Conservation (phyloP, 2,888 invertebrate species). For the Heliconius charithonia region DNA sequence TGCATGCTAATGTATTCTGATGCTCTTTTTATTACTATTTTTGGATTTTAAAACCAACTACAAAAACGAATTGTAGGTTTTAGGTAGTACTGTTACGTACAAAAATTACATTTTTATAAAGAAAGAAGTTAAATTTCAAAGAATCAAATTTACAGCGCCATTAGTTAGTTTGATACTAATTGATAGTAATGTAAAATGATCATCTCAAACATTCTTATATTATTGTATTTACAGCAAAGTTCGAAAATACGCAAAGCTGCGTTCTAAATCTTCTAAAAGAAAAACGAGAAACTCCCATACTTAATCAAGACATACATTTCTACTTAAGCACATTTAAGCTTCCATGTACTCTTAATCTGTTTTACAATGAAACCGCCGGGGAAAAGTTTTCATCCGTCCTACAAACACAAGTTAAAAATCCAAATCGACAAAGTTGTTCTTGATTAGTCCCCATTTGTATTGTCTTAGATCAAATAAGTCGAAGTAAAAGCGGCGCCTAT, state of each 20-base stretch:
- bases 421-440: slow-evolving; percentile 65
- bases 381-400: slow-evolving; percentile 46
- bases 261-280: neutral
- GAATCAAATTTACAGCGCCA: too few relatives aligned
- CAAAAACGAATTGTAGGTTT: neutral
- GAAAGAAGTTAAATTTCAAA: neutral
- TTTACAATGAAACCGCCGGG: slow-evolving; percentile 38
- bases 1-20: slow-evolving; percentile 24
- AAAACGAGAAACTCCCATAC: slow-evolving; percentile 5
- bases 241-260: neutral
- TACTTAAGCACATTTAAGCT: slow-evolving; percentile 16
- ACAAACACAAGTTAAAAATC: slow-evolving; percentile 61
- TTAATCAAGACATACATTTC: slow-evolving; percentile 8
- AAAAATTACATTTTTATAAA: neutral
- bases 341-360: slow-evolving; percentile 31
- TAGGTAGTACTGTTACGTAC: neutral
- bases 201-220: neutral
- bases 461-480: slow-evolving; percentile 76
- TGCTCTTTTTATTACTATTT: slow-evolving; percentile 10
- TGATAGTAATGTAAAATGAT: neutral
- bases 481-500: slow-evolving; percentile 71
- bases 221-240: neutral
- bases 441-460: slow-evolving; percentile 65
- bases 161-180: too few relatives aligned
- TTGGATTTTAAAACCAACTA: slow-evolving; percentile 11